A percentile compares a stretch with the other conserved stretches of the same genome.
Conservation (phyloP, 2,888 invertebrate species). For the Cylindroiulus punctatus region DNA sequence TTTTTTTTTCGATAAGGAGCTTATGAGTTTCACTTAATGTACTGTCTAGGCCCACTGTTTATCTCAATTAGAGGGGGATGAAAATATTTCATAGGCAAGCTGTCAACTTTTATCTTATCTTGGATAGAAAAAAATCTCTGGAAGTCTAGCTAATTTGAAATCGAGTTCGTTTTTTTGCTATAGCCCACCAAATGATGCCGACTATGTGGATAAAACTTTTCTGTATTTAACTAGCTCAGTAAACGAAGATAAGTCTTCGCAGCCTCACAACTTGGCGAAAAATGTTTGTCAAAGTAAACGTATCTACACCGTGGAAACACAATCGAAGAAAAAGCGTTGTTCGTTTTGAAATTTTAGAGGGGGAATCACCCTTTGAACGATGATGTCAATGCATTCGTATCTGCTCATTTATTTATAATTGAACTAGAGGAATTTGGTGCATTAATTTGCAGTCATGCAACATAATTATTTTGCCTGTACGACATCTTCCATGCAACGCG, state of each 20-base stretch:
- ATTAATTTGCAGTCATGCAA: background rate
- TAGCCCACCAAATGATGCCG: background rate
- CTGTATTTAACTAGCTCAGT: background rate
- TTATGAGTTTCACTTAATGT: conserved; percentile 34
- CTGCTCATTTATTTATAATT: background rate
- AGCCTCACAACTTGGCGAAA: too few species aligned
- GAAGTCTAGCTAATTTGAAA: background rate
- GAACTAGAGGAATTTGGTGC: background rate
- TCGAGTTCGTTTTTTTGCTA: background rate
- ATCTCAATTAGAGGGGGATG: conserved; percentile 17
- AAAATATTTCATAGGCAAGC: conserved; percentile 13
- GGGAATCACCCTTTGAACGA: background rate
- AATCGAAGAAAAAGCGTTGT: too few species aligned
- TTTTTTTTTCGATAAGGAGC: conserved; percentile 1
- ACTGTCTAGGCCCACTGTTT: conserved; percentile 19
- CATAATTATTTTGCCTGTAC: background rate
- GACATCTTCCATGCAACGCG: background rate
- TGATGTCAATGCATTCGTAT: background rate
- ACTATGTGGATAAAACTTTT: background rate
- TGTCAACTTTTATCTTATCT: conserved; percentile 33
- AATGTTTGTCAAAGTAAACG: too few species aligned
- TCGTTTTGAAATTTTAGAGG: background rate
- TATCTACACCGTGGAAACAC: too few species aligned
- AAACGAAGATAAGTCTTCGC: too few species aligned
- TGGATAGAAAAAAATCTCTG: background rate